phyloP scores from a whole-genome alignment of 2,113 vertebrate species.

The Laterallus jamaicensis region DNA sequence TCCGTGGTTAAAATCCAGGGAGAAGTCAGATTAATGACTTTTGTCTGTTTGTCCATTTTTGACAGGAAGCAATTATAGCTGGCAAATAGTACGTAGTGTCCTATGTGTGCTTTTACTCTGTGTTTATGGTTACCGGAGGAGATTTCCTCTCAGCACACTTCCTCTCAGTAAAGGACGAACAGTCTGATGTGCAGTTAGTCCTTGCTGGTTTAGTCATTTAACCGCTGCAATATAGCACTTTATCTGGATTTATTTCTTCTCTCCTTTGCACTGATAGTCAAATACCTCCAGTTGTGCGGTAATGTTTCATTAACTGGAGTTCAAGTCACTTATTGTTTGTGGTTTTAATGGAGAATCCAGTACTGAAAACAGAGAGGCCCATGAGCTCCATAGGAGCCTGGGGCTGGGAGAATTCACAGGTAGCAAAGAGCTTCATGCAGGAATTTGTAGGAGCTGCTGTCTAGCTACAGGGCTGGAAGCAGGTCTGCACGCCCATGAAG shows the following conservation, averaged over 20 bases:
- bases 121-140: slow-evolving; percentile 42
- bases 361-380: background rate
- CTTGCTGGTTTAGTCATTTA: slow-evolving; percentile 51
- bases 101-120: slow-evolving; percentile 33
- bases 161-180: background rate
- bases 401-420: background rate
- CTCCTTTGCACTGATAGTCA: background rate
- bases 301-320: slow-evolving; percentile 17
- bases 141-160: slow-evolving; percentile 37
- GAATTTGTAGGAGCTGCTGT: background rate
- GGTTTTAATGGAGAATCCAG: slow-evolving; percentile 42
- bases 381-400: background rate
- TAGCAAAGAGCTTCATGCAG: background rate
- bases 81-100: background rate
- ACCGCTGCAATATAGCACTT: background rate
- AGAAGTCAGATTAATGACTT: slow-evolving; percentile 44
- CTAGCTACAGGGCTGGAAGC: background rate
- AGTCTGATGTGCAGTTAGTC: background rate
- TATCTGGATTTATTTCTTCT: slow-evolving; percentile 47
- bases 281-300: background rate
- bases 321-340: background rate
- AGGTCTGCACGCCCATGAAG: background rate
- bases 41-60: slow-evolving; percentile 37
- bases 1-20: background rate
- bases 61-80: slow-evolving; percentile 31